phyloP scores from a whole-genome alignment of 2,113 vertebrate species.

The Rhabdornis inornatus region DNA sequence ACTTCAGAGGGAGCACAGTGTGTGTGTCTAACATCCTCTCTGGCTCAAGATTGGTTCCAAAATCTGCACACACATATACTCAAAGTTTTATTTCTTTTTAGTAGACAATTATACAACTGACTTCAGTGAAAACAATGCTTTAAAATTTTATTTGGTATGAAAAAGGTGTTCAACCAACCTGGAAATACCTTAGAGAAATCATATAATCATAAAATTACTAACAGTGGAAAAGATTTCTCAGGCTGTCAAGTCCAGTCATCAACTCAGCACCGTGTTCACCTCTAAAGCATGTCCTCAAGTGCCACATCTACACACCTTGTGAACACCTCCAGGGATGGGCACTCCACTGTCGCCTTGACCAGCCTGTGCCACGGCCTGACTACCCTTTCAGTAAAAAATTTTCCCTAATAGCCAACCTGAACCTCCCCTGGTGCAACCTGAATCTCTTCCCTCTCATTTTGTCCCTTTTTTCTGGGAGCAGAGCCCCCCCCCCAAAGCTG shows the following conservation, averaged over 20 bases:
- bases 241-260: rapidly evolving
- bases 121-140: background rate
- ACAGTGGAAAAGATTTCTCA: background rate
- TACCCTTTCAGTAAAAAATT: background rate
- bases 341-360: background rate
- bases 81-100: background rate
- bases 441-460: background rate
- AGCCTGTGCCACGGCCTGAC: background rate
- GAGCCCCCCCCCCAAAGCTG: background rate
- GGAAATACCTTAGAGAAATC: background rate
- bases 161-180: background rate
- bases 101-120: background rate
- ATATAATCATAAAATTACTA: background rate
- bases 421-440: rapidly evolving
- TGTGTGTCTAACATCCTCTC: background rate
- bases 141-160: background rate
- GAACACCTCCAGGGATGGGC: background rate
- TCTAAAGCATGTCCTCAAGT: background rate
- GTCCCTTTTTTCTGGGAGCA: background rate
- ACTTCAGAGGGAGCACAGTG: background rate
- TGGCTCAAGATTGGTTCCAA: background rate
- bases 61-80: background rate
- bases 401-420: rapidly evolving
- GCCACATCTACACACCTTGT: background rate
- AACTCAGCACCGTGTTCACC: background rate